phyloP scores from a whole-genome alignment of 2,113 vertebrate genomes.

The Eolophus roseicapilla region DNA sequence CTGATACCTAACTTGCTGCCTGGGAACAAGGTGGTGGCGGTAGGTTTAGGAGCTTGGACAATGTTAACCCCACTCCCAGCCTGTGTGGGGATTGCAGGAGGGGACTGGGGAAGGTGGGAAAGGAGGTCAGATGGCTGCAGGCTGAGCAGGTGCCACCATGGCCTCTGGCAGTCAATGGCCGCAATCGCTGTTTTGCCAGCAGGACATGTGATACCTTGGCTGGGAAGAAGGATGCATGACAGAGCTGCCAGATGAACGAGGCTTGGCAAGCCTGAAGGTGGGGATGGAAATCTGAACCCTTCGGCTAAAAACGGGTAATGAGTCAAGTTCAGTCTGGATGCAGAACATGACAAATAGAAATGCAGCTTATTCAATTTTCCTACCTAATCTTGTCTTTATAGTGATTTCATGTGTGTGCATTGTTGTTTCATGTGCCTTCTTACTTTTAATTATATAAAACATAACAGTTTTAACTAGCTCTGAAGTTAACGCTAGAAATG shows the following conservation, averaged over 20 bases:
- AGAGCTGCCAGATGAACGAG: conserved; percentile 16
- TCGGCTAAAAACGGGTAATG: neutral
- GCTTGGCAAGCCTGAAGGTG: neutral
- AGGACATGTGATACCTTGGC: neutral
- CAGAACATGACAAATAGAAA: neutral
- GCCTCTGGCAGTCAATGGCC: neutral
- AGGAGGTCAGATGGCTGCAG: conserved; percentile 39
- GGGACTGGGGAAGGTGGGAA: neutral
- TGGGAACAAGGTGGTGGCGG: neutral
- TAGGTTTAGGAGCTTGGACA: neutral
- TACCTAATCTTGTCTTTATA: neutral
- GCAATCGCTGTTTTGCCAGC: neutral
- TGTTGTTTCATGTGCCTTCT: neutral
- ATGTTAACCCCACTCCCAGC: neutral
- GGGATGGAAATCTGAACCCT: conserved; percentile 4
- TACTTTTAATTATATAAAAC: neutral
- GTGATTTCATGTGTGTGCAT: neutral
- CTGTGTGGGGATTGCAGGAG: neutral
- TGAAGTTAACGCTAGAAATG: neutral
- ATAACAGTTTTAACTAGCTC: neutral
- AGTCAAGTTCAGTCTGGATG: neutral
- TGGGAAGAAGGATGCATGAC: neutral
- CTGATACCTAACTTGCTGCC: neutral
- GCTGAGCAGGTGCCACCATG: neutral
- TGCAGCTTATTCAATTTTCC: neutral